Base-by-base conservation (phyloP, 2,888 invertebrate species). In the Chaetogeoica ovagalla region DNA sequence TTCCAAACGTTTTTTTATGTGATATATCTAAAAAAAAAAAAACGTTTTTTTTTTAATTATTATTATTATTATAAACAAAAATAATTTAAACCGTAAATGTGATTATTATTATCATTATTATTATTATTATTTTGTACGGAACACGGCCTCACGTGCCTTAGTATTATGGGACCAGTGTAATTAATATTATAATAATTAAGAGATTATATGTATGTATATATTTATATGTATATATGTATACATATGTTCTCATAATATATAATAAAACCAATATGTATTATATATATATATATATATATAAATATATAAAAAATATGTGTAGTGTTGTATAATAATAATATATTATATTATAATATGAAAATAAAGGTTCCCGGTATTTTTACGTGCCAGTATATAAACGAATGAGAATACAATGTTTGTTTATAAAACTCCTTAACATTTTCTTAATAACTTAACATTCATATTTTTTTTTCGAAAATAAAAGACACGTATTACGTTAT, bases 131-230 rank as follows among this genome's bases (percentile, higher is more conserved):
- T 79, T 79, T 79, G 70, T 79, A 79, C 71, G 69, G 19, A 71
- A 71, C n/a, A n/a, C 62, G 79, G 79, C 79, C 71, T 79, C 55
- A 63, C 19, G 79, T 79, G 79, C 79, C 79, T 79, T 71, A 77
- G 77, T 71, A 65, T 79, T 70, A 79, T 71, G 79, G 79, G 79
- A 79, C 79, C 79, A 79, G 79, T 79, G 79, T 79, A 79, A 79
- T 79, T 79, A 79, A 63, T 65, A 63, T 30, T 30, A 30, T 30
- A 30, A 30, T 65, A 55, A 63, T 71, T 79, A 79, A 79, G 79
- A 71, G 52, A 75, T 75, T 55, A 66, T 66, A 70, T 70, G 23
- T 48, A 37, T 65, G 19, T 37, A 65, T 65, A 65, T 30, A 63
- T n/a, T n/a, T n/a, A n/a, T n/a, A 37, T 5, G 9, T 8, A n/a